Base-by-base conservation (phyloP, 1,140 invertebrate genomes). In the Ceratosolen solmsi region DNA sequence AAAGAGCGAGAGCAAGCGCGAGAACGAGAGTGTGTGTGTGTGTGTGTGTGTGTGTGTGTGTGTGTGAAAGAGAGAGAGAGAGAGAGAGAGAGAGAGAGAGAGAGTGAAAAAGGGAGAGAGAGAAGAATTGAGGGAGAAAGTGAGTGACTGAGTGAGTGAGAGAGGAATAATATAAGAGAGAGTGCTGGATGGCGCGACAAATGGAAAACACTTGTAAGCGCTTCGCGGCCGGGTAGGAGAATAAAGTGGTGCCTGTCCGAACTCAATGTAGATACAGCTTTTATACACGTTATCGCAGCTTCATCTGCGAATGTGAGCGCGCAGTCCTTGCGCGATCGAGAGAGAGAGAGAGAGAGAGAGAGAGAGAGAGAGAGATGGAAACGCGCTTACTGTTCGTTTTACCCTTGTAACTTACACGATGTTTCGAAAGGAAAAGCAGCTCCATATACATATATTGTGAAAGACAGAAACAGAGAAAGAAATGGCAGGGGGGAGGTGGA, bases 191-290 rank as follows among this genome's bases (percentile, higher is more conserved):
- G 79, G 78, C 85, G 84, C 79, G 84, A 86, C 84, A 87, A 88
- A 89, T 89, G 89, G 88, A 90, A 89, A 90, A 90, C 89, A 90
- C 89, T 90, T 90, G 88, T 90, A 87, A 88, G 88, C 87, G 88
- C 82, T 84, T 51, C 25, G 38, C 74, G 20, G 30, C 75, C 84
- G 82, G 74, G 79, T 83, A 82, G 83, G 84, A 84, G 87, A 89
- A 90, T 90, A 90, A 90, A 90, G 88, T 87, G 88, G 84, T 88
- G 87, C 83, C 89, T 89, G 86, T 89, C 88, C 87, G 82, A 87
- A 87, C 86, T 88, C 87, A 89, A 90, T 89, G 88, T 89, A 90
- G 89, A 89, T 90, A 88, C 89, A 87, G 85, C 88, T 89, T 88
- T 89, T 90, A 90, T 90, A 87, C 89, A 85, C 86, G 85, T 86